Percentiles rank a stretch among this genome's conserved stretches.
Evolutionary conservation across 2,888 invertebrate species (phyloP).

Genomic region (Dicranocentrus wangi): DNA sequence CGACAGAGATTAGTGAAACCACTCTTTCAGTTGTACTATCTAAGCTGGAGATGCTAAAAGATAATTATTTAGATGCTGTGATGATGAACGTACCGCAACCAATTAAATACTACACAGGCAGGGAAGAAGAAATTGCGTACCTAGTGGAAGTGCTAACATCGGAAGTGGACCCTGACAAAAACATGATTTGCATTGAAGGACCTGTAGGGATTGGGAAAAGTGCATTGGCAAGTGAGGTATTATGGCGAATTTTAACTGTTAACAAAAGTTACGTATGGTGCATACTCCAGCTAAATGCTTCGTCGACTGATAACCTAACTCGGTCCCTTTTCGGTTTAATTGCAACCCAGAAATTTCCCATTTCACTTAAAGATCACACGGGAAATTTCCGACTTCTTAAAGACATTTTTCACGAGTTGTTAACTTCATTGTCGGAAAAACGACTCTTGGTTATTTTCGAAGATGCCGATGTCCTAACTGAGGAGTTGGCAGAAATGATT

Average conservation of each 20-base stretch:
- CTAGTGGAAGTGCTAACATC: too few species aligned
- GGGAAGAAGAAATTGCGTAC: neutral
- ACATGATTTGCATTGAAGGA: constrained; percentile 28
- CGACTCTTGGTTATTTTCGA: constrained; percentile 30
- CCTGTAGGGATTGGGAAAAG: constrained; percentile 32
- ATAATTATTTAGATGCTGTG: neutral
- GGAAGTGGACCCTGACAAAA: constrained; percentile 13
- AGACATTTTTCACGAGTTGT: constrained; percentile 20
- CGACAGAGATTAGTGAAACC: too few species aligned
- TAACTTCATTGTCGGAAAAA: neutral
- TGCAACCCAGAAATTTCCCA: neutral
- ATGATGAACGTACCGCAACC: neutral
- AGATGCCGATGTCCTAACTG: neutral
- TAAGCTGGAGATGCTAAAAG: too few species aligned
- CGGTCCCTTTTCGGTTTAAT: neutral
- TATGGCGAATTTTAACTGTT: neutral
- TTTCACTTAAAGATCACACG: constrained; percentile 12
- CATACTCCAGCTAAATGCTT: neutral
- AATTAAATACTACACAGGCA: constrained; percentile 7
- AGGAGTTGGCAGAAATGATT: constrained; percentile 19
- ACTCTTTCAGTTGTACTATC: too few species aligned
- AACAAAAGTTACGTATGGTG: neutral
- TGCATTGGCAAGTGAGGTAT: constrained; percentile 1
- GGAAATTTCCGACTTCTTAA: constrained; percentile 13
- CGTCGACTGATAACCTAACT: neutral